A percentile compares a stretch with the other conserved stretches of the same genome.
Evolutionary conservation across 2,113 vertebrate species (phyloP).

Genomic region (Recurvirostra avosetta): DNA sequence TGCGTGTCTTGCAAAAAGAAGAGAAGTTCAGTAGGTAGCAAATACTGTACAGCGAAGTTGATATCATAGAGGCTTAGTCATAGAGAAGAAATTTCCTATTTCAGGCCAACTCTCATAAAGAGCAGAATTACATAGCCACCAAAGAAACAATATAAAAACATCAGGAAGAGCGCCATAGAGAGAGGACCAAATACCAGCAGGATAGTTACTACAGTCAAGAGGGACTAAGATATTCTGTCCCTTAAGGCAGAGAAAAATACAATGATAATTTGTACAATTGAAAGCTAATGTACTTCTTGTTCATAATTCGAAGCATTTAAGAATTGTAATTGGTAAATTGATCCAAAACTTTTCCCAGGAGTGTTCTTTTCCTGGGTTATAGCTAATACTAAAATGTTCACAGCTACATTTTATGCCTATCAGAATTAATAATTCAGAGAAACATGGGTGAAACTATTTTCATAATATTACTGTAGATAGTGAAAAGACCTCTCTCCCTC

Average conservation of each 20-base stretch:
- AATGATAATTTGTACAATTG: not conserved
- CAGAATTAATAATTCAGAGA: constrained; percentile 3
- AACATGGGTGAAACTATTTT: not conserved
- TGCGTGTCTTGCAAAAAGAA: not conserved
- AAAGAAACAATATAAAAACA: not conserved
- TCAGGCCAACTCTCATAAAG: not conserved
- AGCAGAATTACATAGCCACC: not conserved
- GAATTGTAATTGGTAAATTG: not conserved
- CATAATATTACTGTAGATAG: not conserved
- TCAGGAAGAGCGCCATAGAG: not conserved
- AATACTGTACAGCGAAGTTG: not conserved
- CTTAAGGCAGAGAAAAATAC: not conserved
- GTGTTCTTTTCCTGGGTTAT: not conserved
- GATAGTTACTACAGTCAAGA: not conserved
- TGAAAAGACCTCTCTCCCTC: not conserved
- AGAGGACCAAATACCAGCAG: not conserved
- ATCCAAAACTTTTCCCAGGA: not conserved
- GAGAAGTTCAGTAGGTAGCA: not conserved
- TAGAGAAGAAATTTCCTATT: not conserved
- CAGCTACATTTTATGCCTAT: not conserved
- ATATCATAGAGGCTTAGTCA: not conserved
- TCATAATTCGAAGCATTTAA: not conserved
- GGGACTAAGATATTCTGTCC: not conserved
- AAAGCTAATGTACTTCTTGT: not conserved
- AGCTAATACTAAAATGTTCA: not conserved